phyloP scores from a whole-genome alignment of 1,140 invertebrate species.

The Polypedilum pembai region DNA sequence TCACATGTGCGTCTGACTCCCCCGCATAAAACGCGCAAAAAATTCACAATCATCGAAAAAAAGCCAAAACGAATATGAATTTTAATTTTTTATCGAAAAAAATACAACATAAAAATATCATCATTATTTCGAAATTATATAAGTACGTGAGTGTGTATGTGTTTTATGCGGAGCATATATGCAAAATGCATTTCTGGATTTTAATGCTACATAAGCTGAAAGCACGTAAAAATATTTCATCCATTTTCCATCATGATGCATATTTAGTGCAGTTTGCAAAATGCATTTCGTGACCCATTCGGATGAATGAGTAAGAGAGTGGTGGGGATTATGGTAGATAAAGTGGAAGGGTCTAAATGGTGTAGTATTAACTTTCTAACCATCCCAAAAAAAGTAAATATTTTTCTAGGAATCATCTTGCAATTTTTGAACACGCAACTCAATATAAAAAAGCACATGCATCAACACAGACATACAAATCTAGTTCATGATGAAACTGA shows the following conservation, averaged over 20 bases:
- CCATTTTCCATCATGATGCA: slow-evolving; percentile 27
- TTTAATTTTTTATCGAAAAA: not conserved
- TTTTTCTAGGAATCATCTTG: not conserved
- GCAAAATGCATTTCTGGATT: slow-evolving; percentile 7
- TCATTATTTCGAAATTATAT: slow-evolving; percentile 24
- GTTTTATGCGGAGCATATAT: not conserved
- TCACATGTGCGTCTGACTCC: slow-evolving; percentile 4
- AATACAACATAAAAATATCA: slow-evolving; percentile 11
- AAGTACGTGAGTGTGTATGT: slow-evolving; percentile 30
- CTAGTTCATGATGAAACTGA: slow-evolving; percentile 6
- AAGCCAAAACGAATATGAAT: not conserved
- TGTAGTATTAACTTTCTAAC: not conserved
- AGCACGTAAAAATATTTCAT: slow-evolving; percentile 21
- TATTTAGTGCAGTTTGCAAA: slow-evolving; percentile 18
- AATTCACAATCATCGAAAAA: slow-evolving; percentile 12
- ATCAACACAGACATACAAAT: not conserved
- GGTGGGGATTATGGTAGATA: not conserved
- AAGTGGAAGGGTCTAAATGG: not conserved
- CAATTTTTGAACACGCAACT: not conserved
- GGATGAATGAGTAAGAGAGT: not conserved
- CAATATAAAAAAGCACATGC: not conserved
- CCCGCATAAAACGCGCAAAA: not conserved
- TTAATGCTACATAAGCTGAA: slow-evolving; percentile 21
- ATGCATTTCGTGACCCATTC: slow-evolving; percentile 9
- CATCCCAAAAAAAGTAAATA: not conserved